Evolutionary conservation across 2,113 vertebrate genomes (phyloP), one percentile per base, ranked within the genome.

Genomic region (Entelurus aequoreus): DNA sequence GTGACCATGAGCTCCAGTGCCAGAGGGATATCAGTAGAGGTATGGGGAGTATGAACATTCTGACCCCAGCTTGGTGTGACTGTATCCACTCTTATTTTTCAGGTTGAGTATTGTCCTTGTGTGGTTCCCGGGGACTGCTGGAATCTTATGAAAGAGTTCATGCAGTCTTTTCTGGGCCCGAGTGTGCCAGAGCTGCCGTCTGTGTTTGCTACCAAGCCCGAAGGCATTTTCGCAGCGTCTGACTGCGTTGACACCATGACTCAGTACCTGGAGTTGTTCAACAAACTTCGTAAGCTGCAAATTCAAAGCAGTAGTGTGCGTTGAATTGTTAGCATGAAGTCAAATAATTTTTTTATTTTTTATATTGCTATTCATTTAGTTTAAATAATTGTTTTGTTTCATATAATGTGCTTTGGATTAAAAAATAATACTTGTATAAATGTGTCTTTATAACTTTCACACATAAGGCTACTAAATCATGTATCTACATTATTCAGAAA

Each of bases 191-290:
- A 94, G 11, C 69, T 93, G 49, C 96, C 97, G 0, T 78, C 94
- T 0, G 92, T 94, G 54, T 94, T 96, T 54, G 78, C 88, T 55
- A 84, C 84, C 65, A 97, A 94, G 78, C 92, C 95, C 0, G 97
- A 99, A 42, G 89, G 91, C 0, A 72, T 94, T 60, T 97, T 96
- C 12, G 68, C 90, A 60, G 93, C 93, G 0, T 88, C 91, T 0
- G 94, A 99, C 81, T 91, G 92, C 0, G 88, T 91, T 15, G 91
- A 92, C 84, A 97, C 96, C 19, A 93, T 98, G 94, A 90, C 89
- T 60, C 97, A 99, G 83, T 98, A 99, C 81, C 92, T 98, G 86
- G 97, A 99, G 79, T 89, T 99, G 64, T 98, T 99, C 86, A 94
- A 94, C 88, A 98, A 96, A 84, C 93, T 98, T 50, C 94, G 97